phyloP scores from a whole-genome alignment of 2,797 vertebrate genomes.

The Darevskia mixta region DNA sequence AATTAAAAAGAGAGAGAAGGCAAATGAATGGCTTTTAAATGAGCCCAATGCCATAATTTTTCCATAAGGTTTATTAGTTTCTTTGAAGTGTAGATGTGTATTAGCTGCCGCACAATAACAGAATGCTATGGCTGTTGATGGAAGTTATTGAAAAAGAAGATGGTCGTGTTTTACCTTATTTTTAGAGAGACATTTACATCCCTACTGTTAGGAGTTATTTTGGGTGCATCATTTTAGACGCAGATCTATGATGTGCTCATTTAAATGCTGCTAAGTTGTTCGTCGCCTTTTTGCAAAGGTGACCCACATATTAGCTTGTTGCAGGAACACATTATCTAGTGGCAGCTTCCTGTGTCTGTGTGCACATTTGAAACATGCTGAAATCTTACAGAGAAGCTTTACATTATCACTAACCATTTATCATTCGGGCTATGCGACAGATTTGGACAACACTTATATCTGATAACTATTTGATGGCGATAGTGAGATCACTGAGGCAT shows the following conservation, averaged over 20 bases:
- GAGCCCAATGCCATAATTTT: slow-evolving; percentile 43
- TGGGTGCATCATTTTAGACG: slow-evolving; percentile 34
- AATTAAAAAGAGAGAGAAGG: slow-evolving; percentile 29
- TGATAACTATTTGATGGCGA: slow-evolving; percentile 25
- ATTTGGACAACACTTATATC: slow-evolving; percentile 16
- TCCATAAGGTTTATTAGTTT: slow-evolving; percentile 46
- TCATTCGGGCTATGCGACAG: background rate
- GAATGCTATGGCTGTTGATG: slow-evolving; percentile 41
- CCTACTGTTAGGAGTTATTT: background rate
- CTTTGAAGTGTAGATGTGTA: slow-evolving; percentile 65
- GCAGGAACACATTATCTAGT: background rate
- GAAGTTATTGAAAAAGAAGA: slow-evolving; percentile 41
- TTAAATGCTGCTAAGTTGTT: slow-evolving; percentile 41
- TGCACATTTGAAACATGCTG: background rate
- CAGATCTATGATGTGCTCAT: slow-evolving; percentile 37
- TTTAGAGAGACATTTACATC: slow-evolving; percentile 41
- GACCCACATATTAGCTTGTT: slow-evolving; percentile 12
- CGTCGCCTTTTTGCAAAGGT: slow-evolving; percentile 37
- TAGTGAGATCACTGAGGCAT: slow-evolving; percentile 1
- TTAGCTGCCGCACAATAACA: slow-evolving; percentile 63
- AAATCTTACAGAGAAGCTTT: background rate
- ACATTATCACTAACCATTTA: background rate
- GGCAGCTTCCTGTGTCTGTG: slow-evolving; percentile 9
- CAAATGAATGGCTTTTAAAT: slow-evolving; percentile 36
- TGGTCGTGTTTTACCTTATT: slow-evolving; percentile 42